These are phyloP conservation scores for Chionodraco myersi DNA, from an alignment of 2,113 vertebrate species.

Conservation along the genomic window DNA sequence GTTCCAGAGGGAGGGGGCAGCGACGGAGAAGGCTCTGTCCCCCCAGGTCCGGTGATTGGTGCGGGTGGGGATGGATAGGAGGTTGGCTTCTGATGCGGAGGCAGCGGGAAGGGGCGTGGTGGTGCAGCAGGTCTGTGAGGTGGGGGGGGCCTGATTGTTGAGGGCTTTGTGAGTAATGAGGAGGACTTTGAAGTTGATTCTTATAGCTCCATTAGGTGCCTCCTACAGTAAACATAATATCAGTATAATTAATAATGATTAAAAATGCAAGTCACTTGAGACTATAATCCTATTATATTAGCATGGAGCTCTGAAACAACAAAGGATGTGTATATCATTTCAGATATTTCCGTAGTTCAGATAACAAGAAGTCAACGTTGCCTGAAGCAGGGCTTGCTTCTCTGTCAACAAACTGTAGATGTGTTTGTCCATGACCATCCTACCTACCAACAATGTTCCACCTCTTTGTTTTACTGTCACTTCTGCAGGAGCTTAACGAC, in stretches of 20 bases:
- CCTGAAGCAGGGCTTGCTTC: neutral
- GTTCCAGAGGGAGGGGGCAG: no score
- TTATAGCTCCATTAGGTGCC: neutral
- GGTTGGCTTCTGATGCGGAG: no score
- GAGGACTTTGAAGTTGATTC: no score
- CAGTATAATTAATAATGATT: neutral
- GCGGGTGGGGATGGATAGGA: no score
- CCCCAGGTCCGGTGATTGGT: no score
- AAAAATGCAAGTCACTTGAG: neutral
- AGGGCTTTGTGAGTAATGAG: no score
- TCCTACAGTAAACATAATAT: neutral
- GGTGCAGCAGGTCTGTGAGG: no score
- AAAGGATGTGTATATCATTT: neutral
- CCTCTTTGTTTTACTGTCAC: conserved; percentile 25
- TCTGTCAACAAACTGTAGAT: conserved; percentile 7
- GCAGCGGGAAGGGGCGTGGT: no score
- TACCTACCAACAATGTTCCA: neutral
- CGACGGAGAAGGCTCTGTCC: no score
- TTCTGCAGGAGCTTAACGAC: conserved; percentile 92
- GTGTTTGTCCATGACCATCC: neutral
- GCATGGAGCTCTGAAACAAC: neutral
- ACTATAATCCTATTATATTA: neutral
- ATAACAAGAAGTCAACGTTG: neutral
- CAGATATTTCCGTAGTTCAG: neutral
- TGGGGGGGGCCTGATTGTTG: no score